Evolutionary conservation across 23 tunicate species (phyloP).

Genomic region (Trididemnum miniatum): DNA sequence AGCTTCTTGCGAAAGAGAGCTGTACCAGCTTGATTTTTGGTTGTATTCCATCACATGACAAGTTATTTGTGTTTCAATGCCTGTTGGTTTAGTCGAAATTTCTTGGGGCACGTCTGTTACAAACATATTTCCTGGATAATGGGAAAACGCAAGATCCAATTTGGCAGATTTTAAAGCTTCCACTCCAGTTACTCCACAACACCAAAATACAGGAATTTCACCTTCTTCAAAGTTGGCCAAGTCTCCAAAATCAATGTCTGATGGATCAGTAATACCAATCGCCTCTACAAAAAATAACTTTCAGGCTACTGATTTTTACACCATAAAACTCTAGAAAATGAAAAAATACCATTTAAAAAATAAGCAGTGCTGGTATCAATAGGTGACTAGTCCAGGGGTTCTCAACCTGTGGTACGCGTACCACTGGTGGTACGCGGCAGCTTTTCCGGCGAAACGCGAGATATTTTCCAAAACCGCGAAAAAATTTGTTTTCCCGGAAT

Average conservation of each 20-base stretch:
- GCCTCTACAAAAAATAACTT: slow-evolving; percentile 31
- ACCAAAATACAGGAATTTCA: slow-evolving; percentile 82
- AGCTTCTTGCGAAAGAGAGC: slow-evolving; percentile 34
- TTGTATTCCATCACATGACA: slow-evolving; percentile 21
- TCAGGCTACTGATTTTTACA: too few species aligned
- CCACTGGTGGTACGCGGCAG: too few species aligned
- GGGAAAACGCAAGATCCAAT: slow-evolving; percentile 60
- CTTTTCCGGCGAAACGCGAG: too few species aligned
- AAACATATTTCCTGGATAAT: slow-evolving; percentile 77
- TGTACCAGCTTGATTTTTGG: slow-evolving; percentile 16
- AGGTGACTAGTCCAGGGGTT: too few species aligned
- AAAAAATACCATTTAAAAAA: too few species aligned
- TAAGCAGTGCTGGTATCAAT: too few species aligned
- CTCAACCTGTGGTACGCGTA: too few species aligned
- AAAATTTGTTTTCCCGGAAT: too few species aligned
- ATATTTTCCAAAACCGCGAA: too few species aligned
- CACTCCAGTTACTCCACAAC: slow-evolving; percentile 76
- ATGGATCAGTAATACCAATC: slow-evolving; percentile 28
- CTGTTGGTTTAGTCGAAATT: background rate
- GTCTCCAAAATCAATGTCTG: slow-evolving; percentile 31
- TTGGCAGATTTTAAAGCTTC: slow-evolving; percentile 55
- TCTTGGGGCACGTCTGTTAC: slow-evolving; percentile 63
- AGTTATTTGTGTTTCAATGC: background rate
- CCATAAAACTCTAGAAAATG: too few species aligned
- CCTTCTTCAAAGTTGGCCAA: background rate